Conservation (phyloP, 2,113 vertebrate species). For the Perognathus longimembris region DNA sequence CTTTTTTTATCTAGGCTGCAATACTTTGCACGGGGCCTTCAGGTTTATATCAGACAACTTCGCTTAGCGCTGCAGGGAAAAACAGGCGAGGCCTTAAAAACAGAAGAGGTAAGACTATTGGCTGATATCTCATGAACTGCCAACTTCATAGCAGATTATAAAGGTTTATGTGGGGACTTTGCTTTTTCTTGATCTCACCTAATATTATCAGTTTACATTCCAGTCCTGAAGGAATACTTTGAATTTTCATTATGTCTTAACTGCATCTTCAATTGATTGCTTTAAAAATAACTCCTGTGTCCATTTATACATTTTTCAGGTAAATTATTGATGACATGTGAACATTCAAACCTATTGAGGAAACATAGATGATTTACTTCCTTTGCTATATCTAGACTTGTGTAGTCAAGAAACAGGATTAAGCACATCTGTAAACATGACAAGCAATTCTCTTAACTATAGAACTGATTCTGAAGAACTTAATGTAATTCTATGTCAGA, state of each 20-base stretch:
- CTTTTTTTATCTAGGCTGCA: constrained; percentile 90
- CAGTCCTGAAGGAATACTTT: constrained; percentile 29
- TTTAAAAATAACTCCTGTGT: constrained; percentile 16
- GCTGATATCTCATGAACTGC: background rate
- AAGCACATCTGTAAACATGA: background rate
- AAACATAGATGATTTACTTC: constrained; percentile 39
- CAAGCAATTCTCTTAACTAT: constrained; percentile 17
- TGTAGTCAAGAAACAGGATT: background rate
- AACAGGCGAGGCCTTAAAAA: constrained; percentile 97
- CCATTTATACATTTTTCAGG: background rate
- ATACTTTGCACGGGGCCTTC: constrained; percentile 97
- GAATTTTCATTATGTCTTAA: constrained; percentile 47
- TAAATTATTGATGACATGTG: constrained; percentile 35
- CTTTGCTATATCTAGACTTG: background rate
- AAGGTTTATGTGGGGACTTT: background rate
- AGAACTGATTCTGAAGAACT: constrained; percentile 33
- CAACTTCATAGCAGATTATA: background rate
- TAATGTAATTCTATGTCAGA: background rate
- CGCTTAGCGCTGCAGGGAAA: constrained; percentile 98
- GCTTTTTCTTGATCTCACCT: constrained; percentile 8
- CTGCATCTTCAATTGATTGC: constrained; percentile 11
- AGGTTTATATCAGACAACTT: constrained; percentile 98
- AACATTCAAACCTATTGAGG: background rate
- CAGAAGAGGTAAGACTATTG: constrained; percentile 92
- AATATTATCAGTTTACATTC: constrained; percentile 18